Conservation (phyloP, 2,113 vertebrate species). For the Rhabdornis inornatus region DNA sequence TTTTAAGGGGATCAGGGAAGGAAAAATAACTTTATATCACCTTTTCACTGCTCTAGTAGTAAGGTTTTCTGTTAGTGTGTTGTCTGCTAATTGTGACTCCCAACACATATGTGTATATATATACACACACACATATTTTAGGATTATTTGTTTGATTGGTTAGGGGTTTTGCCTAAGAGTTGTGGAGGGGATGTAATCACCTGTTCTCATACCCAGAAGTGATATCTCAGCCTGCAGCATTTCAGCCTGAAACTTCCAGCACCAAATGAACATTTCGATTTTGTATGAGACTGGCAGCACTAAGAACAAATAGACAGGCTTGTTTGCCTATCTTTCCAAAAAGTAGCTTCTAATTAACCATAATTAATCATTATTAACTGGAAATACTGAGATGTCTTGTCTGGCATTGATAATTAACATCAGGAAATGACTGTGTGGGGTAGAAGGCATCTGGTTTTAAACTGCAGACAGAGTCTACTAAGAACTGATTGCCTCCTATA, state of each 20-base stretch:
- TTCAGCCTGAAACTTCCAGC: neutral
- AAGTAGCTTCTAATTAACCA: neutral
- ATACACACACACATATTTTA: accelerated
- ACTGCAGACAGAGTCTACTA: neutral
- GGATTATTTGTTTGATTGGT: neutral
- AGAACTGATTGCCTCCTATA: accelerated
- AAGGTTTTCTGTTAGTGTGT: neutral
- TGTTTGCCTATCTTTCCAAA: neutral
- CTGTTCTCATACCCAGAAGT: neutral
- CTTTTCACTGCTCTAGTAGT: neutral
- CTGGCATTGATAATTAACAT: neutral
- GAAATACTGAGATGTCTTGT: neutral
- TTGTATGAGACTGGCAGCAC: neutral
- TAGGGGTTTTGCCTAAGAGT: neutral
- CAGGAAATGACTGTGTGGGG: neutral
- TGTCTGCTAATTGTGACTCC: neutral
- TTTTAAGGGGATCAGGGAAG: neutral
- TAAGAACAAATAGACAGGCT: neutral
- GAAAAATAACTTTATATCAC: neutral
- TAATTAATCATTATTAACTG: neutral
- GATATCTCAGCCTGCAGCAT: neutral
- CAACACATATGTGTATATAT: accelerated
- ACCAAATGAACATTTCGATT: neutral
- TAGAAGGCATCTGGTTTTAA: neutral
- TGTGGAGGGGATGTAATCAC: neutral